A percentile compares a stretch with the other conserved stretches of the same genome.
Evolutionary conservation across 2,113 vertebrate species (phyloP).

Genomic region (Blennius ocellaris): DNA sequence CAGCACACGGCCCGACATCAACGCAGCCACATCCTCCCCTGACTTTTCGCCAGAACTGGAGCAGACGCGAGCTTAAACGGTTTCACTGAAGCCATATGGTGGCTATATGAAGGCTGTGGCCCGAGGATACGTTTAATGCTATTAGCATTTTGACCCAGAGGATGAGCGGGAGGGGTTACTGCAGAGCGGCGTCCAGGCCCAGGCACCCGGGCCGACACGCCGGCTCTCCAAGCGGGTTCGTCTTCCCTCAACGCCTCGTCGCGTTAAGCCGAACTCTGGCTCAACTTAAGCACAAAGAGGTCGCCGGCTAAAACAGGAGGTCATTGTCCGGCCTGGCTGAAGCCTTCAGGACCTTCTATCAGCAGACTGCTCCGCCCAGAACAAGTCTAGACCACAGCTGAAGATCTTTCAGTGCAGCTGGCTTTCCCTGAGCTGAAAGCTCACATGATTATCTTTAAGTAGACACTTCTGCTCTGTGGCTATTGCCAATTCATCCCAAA

Average conservation of each 20-base stretch:
- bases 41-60: neutral
- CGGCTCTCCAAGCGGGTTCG: conserved; percentile 26
- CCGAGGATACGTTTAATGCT: conserved; percentile 55
- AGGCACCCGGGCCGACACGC: neutral
- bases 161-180: conserved; percentile 49
- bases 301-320: conserved; percentile 23
- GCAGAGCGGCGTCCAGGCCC: neutral
- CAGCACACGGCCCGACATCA: neutral
- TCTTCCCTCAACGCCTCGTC: conserved; percentile 30
- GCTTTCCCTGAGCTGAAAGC: neutral
- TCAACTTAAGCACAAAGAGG: conserved; percentile 45
- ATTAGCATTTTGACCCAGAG: conserved; percentile 55
- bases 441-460: too few relatives aligned
- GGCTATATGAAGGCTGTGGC: conserved; percentile 44
- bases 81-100: conserved; percentile 53
- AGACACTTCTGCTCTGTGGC: too few relatives aligned
- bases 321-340: neutral
- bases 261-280: conserved; percentile 39
- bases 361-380: neutral
- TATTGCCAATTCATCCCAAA: too few relatives aligned
- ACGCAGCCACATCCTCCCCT: neutral
- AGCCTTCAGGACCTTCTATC: conserved; percentile 22
- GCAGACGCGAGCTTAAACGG: neutral
- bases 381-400: conserved; percentile 29
- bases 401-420: neutral